Base-by-base conservation (phyloP, 1,140 invertebrate genomes). In the Psix sp. region DNA sequence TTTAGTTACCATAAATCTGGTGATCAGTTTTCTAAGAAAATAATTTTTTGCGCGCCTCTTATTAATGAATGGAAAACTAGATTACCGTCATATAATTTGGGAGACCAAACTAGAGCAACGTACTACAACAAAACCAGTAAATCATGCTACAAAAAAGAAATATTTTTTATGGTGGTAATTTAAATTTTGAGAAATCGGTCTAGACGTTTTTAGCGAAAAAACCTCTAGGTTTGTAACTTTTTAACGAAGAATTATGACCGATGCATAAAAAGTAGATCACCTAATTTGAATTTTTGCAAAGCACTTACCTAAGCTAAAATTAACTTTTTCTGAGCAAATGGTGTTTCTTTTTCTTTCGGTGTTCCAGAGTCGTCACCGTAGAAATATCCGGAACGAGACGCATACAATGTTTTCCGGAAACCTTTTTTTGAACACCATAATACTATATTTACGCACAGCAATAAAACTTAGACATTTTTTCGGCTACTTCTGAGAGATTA, bases 71-170 rank as follows among this genome's bases (percentile, higher is more conserved):
- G 38, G 51, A 70, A 68, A 65, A 17, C 67, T 17, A 51, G 10
- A 56, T 62, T 63, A 67, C 51, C 29, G 40, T 40, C 7, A 36
- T 54, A 60, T 49, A 62, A 66, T 66, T 43, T 26, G 66, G 49
- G 18, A 14, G 57, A 70, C 74, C 45, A 77, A 81, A 78, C 54
- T 78, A 36, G 71, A 79, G 60, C 74, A 79, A 72, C 63, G 62
- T 66, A 7, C 5, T 13, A 15, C 26, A 45, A 24, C 16, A 31
- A 11, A 17, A 10, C 0, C 33, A 65, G 6, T 79, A 78, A 73
- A 74, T 80, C 36, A 78, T 72, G 1, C 0, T 5, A 24, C 4
- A 38, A 33, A 38, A 46, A 46, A 38, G 42, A 46, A 65, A 26
- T 67, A 49, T 59, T 54, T 67, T 59, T 79, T 76, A 78, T 67